Percentiles rank a stretch among this genome's conserved stretches.
Evolutionary conservation across 2,888 invertebrate species (phyloP).

Genomic region (Erynnis tages): DNA sequence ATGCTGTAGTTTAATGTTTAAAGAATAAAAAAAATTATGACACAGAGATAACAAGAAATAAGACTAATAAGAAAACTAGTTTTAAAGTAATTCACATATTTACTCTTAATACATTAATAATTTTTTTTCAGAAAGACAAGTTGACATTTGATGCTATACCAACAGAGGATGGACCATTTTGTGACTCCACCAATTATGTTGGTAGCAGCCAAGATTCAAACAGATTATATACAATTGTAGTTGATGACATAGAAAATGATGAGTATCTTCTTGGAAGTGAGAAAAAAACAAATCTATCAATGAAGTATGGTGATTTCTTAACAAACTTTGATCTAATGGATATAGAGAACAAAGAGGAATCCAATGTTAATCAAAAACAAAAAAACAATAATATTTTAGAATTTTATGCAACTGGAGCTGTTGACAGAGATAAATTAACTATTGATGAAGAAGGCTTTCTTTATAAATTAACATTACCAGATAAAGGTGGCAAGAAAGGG

Average conservation of each 20-base stretch:
- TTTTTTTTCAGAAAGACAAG: constrained; percentile 72
- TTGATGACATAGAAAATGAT: constrained; percentile 68
- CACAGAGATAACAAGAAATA: no score
- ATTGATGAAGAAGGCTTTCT: constrained; percentile 27
- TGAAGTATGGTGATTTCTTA: constrained; percentile 69
- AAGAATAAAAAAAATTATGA: no score
- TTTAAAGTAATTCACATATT: no score
- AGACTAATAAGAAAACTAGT: no score
- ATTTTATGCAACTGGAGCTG: constrained; percentile 18
- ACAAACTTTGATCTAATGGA: constrained; percentile 55
- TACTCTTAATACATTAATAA: no score
- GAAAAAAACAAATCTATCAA: constrained; percentile 58
- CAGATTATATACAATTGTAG: constrained; percentile 47
- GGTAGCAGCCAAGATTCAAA: constrained; percentile 33
- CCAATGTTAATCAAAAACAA: constrained; percentile 32
- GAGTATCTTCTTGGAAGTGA: constrained; percentile 50
- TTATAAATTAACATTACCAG: constrained; percentile 21
- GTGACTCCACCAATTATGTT: constrained; percentile 44
- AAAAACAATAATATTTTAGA: constrained; percentile 13
- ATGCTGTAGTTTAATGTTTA: no score
- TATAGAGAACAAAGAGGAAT: constrained; percentile 31
- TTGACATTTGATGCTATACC: constrained; percentile 80
- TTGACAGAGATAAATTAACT: constrained; percentile 14
- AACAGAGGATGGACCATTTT: constrained; percentile 70
- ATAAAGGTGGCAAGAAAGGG: constrained; percentile 18